Conservation (phyloP, 2,888 invertebrate species). For the Melikaiella ostensackeni region DNA sequence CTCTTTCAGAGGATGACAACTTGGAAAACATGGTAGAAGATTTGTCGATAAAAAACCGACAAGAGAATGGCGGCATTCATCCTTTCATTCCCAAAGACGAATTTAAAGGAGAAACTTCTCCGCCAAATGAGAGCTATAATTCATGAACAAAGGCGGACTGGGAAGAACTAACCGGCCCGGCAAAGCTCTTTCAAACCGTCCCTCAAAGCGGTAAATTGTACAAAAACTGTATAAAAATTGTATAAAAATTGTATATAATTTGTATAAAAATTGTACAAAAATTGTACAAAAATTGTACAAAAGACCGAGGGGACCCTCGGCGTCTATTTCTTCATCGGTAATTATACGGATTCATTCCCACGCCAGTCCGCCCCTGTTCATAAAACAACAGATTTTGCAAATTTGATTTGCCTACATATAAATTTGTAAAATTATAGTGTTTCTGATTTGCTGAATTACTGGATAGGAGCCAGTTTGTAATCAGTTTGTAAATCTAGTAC, state of each 20-base stretch:
- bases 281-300: too few species aligned
- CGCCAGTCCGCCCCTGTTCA: too few species aligned
- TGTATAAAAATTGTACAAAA: too few species aligned
- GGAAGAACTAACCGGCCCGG: too few species aligned
- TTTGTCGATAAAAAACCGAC: not conserved
- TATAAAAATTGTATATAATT: too few species aligned
- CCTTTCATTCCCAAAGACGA: not conserved
- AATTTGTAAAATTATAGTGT: not conserved
- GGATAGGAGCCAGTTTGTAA: too few species aligned
- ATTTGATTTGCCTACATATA: not conserved
- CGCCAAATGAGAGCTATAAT: not conserved
- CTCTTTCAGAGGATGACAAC: slow-evolving; percentile 4
- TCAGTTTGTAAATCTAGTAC: not conserved
- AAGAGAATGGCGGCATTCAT: not conserved
- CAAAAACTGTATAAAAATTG: too few species aligned
- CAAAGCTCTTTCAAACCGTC: too few species aligned
- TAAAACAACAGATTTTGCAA: not conserved
- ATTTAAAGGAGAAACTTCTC: not conserved
- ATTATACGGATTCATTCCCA: too few species aligned
- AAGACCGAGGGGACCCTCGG: too few species aligned
- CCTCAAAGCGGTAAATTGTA: too few species aligned
- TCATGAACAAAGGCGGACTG: not conserved
- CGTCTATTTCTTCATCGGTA: too few species aligned
- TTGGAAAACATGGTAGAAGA: slow-evolving; percentile 32
- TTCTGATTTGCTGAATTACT: not conserved